A percentile compares a stretch with the other conserved stretches of the same genome.
Evolutionary conservation across 2,888 invertebrate genomes (phyloP).

Genomic region (Coleophora flavipennella): DNA sequence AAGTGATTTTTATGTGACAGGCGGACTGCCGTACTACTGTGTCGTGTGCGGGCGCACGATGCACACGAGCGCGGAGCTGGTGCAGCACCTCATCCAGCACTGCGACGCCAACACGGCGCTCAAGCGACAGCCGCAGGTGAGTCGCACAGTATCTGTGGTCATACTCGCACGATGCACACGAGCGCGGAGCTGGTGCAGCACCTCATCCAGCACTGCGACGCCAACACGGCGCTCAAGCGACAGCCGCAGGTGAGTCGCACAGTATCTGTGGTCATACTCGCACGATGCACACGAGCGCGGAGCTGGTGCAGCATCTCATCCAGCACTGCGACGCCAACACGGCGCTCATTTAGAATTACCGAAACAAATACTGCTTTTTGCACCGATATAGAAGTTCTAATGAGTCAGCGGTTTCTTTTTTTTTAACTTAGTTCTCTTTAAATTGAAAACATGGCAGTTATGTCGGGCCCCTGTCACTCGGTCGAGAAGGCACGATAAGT

Average conservation of each 20-base stretch:
- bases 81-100: slow-evolving; percentile 87
- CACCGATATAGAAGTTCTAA: too few species aligned
- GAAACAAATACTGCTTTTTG: too few species aligned
- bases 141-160: neutral
- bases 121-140: slow-evolving; percentile 80
- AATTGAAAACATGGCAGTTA: too few species aligned
- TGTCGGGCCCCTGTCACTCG: too few species aligned
- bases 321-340: slow-evolving; percentile 90
- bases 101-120: slow-evolving; percentile 89
- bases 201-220: slow-evolving; percentile 88
- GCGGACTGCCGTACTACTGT: slow-evolving; percentile 79
- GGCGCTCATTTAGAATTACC: too few species aligned
- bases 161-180: slow-evolving; percentile 77
- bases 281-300: slow-evolving; percentile 78
- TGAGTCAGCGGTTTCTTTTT: too few species aligned
- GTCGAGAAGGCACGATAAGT: too few species aligned
- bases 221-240: slow-evolving; percentile 85
- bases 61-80: slow-evolving; percentile 80
- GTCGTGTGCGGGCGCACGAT: slow-evolving; percentile 82
- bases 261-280: slow-evolving; percentile 35
- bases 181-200: slow-evolving; percentile 86
- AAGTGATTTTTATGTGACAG: slow-evolving; percentile 20
- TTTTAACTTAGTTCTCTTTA: too few species aligned
- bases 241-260: slow-evolving; percentile 74
- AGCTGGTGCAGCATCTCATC: slow-evolving; percentile 86